Evolutionary conservation across 1,140 invertebrate species (phyloP), one percentile per base, ranked within the genome.

Genomic region (Leptestheria dahalacensis): DNA sequence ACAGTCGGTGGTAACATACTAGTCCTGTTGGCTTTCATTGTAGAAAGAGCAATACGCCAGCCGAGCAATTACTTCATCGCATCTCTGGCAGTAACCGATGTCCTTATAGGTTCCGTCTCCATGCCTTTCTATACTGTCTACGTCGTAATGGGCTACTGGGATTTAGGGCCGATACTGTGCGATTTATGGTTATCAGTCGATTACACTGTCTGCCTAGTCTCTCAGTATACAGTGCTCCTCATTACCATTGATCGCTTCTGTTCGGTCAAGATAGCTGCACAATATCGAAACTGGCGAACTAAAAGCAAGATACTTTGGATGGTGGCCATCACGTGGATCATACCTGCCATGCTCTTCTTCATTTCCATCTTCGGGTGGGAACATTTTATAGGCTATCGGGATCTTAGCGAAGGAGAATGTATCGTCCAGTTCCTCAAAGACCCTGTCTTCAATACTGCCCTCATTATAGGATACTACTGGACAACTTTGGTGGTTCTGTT

Each of bases 61-160:
- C 96, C 97, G 1, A 96, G 91, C 69, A 99, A 99, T 75, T 99
- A 98, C 75, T 99, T 99, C 75, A 97, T 99, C 56, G 95, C 93
- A 2, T 98, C 94, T 0, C 78, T 99, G 48, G 96, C 97, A 23
- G 90, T 94, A 26, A 97, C 94, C 11, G 97, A 99, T 75, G 83
- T 99, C 75, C 79, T 99, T 60, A 99, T 99, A 72, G 97, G 97
- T 81, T 72, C 86, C 66, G 78, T 92, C 49, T 92, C 88, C 2
- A 91, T 97, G 86, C 92, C 92, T 20, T 94, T 96, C 72, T 96
- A 91, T 72, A 94, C 91, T 4, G 84, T 95, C 49, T 99, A 99
- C 75, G 85, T 98, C 47, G 75, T 99, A 56, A 89, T 87, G 78
- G 90, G 92, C 21, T 88, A 91, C 68, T 99, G 97, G 97, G 87